Conservation (phyloP, 1,140 invertebrate genomes). For the Drosophila micromelanica region DNA sequence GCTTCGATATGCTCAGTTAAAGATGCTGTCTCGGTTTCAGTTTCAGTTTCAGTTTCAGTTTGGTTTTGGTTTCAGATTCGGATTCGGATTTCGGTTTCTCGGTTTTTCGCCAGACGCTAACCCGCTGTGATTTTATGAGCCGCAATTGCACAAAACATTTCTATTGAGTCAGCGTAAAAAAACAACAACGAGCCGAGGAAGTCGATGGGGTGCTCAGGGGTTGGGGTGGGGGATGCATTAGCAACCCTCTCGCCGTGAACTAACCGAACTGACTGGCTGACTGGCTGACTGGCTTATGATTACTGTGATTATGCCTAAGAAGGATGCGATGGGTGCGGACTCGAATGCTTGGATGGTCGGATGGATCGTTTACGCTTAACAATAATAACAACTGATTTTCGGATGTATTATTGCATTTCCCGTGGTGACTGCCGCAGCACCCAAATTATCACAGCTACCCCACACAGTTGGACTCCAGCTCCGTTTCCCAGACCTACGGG, state of each 20-base stretch:
- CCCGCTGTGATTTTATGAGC: constrained; percentile 82
- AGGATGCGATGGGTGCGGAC: constrained; percentile 22
- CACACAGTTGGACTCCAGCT: constrained; percentile 38
- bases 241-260: constrained; percentile 23
- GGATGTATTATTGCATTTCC: constrained; percentile 81
- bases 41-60: not conserved
- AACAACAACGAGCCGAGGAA: constrained; percentile 31
- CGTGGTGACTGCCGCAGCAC: constrained; percentile 63
- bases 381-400: constrained; percentile 82
- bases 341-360: constrained; percentile 19
- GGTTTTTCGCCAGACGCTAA: constrained; percentile 62
- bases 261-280: too few relatives aligned
- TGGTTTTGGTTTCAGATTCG: not conserved
- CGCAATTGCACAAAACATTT: constrained; percentile 78
- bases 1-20: constrained; percentile 5
- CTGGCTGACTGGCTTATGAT: constrained; percentile 59
- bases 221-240: not conserved
- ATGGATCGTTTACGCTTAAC: constrained; percentile 75
- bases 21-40: not conserved
- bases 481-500: constrained; percentile 6
- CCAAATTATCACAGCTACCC: constrained; percentile 78
- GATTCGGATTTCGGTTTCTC: constrained; percentile 7
- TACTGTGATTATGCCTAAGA: constrained; percentile 71
- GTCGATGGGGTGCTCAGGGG: constrained; percentile 40
- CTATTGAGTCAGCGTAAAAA: constrained; percentile 75